phyloP scores from a whole-genome alignment of 2,113 vertebrate genomes.

The Phyllopteryx taeniolatus region DNA sequence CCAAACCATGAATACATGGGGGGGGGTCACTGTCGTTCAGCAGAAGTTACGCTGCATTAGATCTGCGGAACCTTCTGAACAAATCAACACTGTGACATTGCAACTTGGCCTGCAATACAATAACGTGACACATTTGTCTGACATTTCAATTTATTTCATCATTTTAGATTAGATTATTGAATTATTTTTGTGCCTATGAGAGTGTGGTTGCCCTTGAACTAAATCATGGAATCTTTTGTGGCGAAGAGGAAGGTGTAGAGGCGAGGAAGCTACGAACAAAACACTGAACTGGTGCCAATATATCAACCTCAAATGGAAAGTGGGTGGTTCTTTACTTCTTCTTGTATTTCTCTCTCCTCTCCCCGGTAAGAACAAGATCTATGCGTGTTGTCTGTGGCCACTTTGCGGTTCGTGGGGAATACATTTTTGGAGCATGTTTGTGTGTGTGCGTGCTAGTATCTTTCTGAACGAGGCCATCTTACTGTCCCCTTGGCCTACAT shows the following conservation, averaged over 20 bases:
- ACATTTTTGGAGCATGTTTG: conserved; percentile 19
- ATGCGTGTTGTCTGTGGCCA: conserved; percentile 38
- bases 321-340: conserved; percentile 17
- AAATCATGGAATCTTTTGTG: conserved; percentile 30
- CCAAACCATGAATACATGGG: background rate
- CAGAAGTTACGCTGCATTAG: too few relatives aligned
- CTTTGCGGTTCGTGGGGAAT: conserved; percentile 41
- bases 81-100: background rate
- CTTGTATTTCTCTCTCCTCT: conserved; percentile 30
- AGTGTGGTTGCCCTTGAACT: conserved; percentile 42
- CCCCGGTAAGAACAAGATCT: conserved; percentile 25
- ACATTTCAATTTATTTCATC: background rate
- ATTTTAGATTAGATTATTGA: background rate
- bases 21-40: background rate
- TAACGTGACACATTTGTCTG: background rate
- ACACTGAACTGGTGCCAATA: conserved; percentile 64
- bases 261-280: conserved; percentile 63
- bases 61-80: background rate
- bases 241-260: conserved; percentile 34
- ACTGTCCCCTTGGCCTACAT: conserved; percentile 38
- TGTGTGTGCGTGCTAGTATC: conserved; percentile 4
- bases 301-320: conserved; percentile 44
- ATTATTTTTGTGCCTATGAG: conserved; percentile 37
- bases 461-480: conserved; percentile 16
- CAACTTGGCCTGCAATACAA: background rate